phyloP scores from a whole-genome alignment of 2,888 invertebrate species.

The Chrysomela aeneicollis region DNA sequence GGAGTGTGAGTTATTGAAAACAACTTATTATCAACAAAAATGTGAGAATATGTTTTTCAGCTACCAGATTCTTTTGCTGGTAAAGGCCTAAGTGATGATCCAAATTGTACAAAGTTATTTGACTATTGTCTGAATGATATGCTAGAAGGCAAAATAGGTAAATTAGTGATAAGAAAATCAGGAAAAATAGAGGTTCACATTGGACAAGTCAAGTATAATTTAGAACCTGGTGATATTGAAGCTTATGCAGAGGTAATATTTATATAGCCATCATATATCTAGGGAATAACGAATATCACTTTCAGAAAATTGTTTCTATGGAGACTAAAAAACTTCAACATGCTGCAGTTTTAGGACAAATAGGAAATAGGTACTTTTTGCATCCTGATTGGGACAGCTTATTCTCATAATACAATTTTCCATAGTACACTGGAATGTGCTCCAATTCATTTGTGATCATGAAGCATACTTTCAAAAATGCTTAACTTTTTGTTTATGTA shows the following conservation, averaged over 20 bases:
- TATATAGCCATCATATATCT: slow-evolving; percentile 13
- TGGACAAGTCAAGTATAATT: slow-evolving; percentile 51
- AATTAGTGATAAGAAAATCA: slow-evolving; percentile 53
- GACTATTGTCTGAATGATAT: slow-evolving; percentile 54
- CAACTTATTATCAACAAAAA: slow-evolving; percentile 7
- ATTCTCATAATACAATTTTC: slow-evolving; percentile 21
- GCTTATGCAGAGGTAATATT: slow-evolving; percentile 35
- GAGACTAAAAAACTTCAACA: slow-evolving; percentile 38
- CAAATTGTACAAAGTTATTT: slow-evolving; percentile 47
- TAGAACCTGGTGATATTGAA: slow-evolving; percentile 45
- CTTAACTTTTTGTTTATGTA: background rate
- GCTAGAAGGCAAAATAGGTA: slow-evolving; percentile 58
- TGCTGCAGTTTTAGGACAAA: slow-evolving; percentile 49
- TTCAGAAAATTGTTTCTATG: slow-evolving; percentile 44
- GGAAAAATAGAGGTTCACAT: slow-evolving; percentile 56
- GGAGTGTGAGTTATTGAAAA: slow-evolving; percentile 47
- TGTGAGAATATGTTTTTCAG: slow-evolving; percentile 42
- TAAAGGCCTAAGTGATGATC: slow-evolving; percentile 55
- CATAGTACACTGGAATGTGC: background rate
- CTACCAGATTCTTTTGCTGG: slow-evolving; percentile 57
- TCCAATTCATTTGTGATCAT: background rate
- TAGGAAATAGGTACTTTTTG: slow-evolving; percentile 50
- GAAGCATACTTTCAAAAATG: background rate
- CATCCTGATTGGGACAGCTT: slow-evolving; percentile 51
- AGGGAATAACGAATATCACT: slow-evolving; percentile 23